Evolutionary conservation across 1,140 invertebrate species (phyloP).

Genomic region (Scaptomyza pallida): DNA sequence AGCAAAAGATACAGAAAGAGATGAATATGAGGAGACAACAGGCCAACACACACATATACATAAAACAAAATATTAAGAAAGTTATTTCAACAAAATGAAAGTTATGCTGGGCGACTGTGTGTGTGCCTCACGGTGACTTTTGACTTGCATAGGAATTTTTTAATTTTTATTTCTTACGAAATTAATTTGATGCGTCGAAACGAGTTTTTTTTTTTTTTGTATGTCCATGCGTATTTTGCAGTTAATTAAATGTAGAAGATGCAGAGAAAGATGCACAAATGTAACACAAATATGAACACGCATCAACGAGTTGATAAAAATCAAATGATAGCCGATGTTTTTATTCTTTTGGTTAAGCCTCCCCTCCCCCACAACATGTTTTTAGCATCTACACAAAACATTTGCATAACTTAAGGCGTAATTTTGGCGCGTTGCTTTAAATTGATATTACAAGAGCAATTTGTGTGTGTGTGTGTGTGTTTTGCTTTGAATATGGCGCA

Average conservation of each 20-base stretch:
- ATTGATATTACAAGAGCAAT: conserved; percentile 75
- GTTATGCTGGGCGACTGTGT: conserved; percentile 38
- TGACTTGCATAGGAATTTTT: conserved; percentile 39
- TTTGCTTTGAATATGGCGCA: conserved; percentile 4
- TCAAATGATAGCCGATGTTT: conserved; percentile 20
- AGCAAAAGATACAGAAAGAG: conserved; percentile 50
- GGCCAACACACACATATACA: conserved; percentile 28
- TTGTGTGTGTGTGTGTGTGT: conserved; percentile 55
- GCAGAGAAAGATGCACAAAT: background rate
- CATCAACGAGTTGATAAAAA: conserved; percentile 22
- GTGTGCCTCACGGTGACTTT: conserved; percentile 22
- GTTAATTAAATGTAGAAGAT: conserved; percentile 20
- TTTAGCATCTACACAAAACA: conserved; percentile 33
- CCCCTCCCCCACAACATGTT: no score
- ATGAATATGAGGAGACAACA: conserved; percentile 27
- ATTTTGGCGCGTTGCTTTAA: conserved; percentile 67
- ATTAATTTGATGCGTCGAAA: conserved; percentile 33
- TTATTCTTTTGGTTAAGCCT: background rate
- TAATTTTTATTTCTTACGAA: conserved; percentile 46
- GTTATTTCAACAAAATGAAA: conserved; percentile 71
- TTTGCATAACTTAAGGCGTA: conserved; percentile 70
- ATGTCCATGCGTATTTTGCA: conserved; percentile 10
- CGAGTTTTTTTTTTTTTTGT: conserved; percentile 8
- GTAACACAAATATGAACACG: conserved; percentile 2
- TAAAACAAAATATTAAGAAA: conserved; percentile 76